Evolutionary conservation across 2,113 vertebrate genomes (phyloP).

Genomic region (Apeltes quadracus): DNA sequence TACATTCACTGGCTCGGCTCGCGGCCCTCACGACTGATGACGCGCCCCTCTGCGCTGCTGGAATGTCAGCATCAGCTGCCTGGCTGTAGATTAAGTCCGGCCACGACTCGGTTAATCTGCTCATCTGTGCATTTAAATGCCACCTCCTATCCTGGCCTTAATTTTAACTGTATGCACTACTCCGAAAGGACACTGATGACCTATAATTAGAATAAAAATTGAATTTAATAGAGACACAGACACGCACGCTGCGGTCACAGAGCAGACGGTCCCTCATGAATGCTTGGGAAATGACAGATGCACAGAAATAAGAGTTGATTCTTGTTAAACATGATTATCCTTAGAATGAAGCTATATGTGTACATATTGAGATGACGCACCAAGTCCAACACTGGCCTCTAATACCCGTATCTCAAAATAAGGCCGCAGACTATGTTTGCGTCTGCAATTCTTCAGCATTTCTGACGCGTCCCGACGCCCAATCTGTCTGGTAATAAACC

Average conservation of each 20-base stretch:
- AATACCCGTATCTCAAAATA: not conserved
- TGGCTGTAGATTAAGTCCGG: constrained; percentile 40
- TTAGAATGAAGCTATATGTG: not conserved
- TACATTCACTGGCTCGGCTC: constrained; percentile 33
- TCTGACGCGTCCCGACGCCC: constrained; percentile 21
- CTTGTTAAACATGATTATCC: not conserved
- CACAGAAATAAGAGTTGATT: constrained; percentile 1
- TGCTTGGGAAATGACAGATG: constrained; percentile 16
- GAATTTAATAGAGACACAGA: not conserved
- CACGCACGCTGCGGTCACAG: not conserved
- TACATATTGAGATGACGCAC: not conserved
- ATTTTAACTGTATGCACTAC: constrained; percentile 32
- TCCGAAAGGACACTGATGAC: constrained; percentile 22
- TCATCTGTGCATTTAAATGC: constrained; percentile 64
- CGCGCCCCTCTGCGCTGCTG: constrained; percentile 22
- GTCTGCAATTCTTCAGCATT: constrained; percentile 16
- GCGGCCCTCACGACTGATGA: constrained; percentile 39
- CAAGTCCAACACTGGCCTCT: not conserved
- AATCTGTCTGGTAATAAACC: constrained; percentile 11
- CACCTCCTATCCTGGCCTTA: constrained; percentile 42
- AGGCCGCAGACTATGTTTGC: not conserved
- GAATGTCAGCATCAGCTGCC: constrained; percentile 61
- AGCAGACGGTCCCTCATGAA: not conserved
- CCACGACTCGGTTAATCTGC: constrained; percentile 59
- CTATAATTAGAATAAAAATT: constrained; percentile 61